These are phyloP conservation scores for Montipora sp. DNA, from an alignment of 64 coral and sea anemone species.

Conservation along the genomic window DNA sequence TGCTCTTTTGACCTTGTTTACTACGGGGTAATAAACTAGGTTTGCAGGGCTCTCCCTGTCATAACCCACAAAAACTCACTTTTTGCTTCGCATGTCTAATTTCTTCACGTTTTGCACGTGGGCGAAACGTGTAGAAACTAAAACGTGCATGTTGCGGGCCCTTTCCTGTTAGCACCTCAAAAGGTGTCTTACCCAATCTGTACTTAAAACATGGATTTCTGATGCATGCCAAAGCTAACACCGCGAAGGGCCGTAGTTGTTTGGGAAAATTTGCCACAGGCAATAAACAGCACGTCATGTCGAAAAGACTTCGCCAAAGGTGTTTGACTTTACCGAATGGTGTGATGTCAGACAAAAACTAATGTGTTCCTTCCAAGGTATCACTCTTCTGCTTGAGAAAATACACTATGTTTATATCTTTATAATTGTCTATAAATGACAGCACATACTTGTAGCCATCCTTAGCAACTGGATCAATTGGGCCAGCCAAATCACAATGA, in stretches of 20 bases:
- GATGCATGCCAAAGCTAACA: too few species aligned
- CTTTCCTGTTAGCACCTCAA: too few species aligned
- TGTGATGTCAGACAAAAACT: conserved; percentile 15
- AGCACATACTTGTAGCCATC: conserved; percentile 15
- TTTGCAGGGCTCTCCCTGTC: conserved; percentile 71
- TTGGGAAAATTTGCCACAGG: too few species aligned
- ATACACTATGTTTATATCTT: conserved; percentile 12
- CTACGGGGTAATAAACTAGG: conserved; percentile 65
- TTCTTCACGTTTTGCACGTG: conserved; percentile 62
- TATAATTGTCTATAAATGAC: conserved; percentile 15
- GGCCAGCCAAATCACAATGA: conserved; percentile 32
- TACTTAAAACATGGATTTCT: too few species aligned
- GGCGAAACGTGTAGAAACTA: neutral
- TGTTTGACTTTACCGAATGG: conserved; percentile 29
- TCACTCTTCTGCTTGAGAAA: neutral
- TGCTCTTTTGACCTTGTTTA: conserved; percentile 45
- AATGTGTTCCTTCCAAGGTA: too few species aligned
- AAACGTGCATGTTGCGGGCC: too few species aligned
- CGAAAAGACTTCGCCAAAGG: conserved; percentile 20
- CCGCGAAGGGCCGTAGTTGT: too few species aligned
- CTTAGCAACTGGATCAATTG: conserved; percentile 5
- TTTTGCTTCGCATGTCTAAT: neutral
- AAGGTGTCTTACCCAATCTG: too few species aligned
- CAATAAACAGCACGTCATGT: conserved; percentile 24
- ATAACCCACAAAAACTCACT: conserved; percentile 55